Evolutionary conservation across 53 echinoderm and acorn worm species (phyloP).

Genomic region (Arbacia lixula): DNA sequence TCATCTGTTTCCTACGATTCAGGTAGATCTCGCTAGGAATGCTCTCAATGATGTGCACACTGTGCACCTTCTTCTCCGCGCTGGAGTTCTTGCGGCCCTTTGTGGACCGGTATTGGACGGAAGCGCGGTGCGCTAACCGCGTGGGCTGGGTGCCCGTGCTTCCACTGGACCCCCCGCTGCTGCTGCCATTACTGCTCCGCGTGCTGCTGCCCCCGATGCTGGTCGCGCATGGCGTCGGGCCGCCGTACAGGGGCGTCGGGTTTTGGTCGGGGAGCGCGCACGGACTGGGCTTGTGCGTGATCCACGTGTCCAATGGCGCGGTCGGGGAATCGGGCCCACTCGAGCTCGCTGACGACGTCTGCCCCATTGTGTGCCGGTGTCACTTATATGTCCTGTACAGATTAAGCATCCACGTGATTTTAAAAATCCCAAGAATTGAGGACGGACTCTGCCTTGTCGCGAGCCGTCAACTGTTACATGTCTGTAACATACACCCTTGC

Average conservation of each 20-base stretch:
- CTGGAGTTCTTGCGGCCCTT: conserved; percentile 72
- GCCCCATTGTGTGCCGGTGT: conserved; percentile 52
- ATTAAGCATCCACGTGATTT: no score
- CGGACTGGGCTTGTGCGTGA: conserved; percentile 48
- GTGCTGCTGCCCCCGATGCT: conserved; percentile 46
- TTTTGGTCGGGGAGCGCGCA: conserved; percentile 17
- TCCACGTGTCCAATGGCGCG: conserved; percentile 45
- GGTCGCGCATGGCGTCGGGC: conserved; percentile 4
- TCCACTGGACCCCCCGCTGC: neutral
- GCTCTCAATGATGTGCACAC: conserved; percentile 98
- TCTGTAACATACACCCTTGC: no score
- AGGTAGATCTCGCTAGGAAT: conserved; percentile 92
- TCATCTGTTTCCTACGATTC: conserved; percentile 81
- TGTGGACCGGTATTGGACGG: conserved; percentile 54
- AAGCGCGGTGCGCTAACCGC: conserved; percentile 27
- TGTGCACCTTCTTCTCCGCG: conserved; percentile 76
- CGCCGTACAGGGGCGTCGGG: neutral
- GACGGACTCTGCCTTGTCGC: no score
- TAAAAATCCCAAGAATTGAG: no score
- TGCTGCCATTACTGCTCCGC: conserved; percentile 44
- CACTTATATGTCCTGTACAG: no score
- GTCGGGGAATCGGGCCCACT: conserved; percentile 36
- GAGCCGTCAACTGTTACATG: no score
- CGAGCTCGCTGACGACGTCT: conserved; percentile 41
- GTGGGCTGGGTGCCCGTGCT: conserved; percentile 28